Conservation (phyloP, 2,797 vertebrate genomes). For the Chrysocyon brachyurus region DNA sequence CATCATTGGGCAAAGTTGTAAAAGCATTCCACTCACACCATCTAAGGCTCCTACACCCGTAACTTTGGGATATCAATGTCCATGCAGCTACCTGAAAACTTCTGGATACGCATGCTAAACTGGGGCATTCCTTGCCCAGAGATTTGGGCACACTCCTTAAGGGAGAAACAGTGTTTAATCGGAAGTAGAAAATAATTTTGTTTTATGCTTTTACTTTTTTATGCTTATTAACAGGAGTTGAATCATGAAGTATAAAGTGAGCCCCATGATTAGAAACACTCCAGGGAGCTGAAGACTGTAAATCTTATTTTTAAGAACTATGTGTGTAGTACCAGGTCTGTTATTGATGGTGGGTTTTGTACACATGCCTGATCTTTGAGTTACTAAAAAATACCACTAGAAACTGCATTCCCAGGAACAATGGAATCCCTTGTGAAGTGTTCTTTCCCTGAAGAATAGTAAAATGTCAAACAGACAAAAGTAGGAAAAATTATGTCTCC, state of each 20-base stretch:
- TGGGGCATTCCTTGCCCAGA: background rate
- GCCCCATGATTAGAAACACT: constrained; percentile 23
- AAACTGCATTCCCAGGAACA: constrained; percentile 47
- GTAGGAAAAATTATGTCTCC: constrained; percentile 69
- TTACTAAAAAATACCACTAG: constrained; percentile 54
- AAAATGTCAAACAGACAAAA: constrained; percentile 82
- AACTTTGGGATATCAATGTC: accelerated
- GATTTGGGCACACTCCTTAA: background rate
- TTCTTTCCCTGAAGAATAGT: constrained; percentile 73
- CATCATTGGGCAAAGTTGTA: background rate
- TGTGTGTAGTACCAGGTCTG: background rate
- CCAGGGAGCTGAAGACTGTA: background rate
- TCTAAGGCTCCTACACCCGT: accelerated
- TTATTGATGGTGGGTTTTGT: constrained; percentile 61
- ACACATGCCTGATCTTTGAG: constrained; percentile 60
- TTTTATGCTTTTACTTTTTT: constrained; percentile 31
- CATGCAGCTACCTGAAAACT: background rate
- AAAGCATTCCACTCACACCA: accelerated
- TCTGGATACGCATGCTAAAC: background rate
- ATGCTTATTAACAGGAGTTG: background rate
- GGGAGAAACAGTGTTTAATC: background rate
- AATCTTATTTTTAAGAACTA: constrained; percentile 58
- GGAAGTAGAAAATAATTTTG: constrained; percentile 16
- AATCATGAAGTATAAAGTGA: constrained; percentile 18
- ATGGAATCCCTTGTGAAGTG: constrained; percentile 58